Evolutionary conservation across 1,140 invertebrate genomes (phyloP).

Genomic region (Scaptomyza graminum): DNA sequence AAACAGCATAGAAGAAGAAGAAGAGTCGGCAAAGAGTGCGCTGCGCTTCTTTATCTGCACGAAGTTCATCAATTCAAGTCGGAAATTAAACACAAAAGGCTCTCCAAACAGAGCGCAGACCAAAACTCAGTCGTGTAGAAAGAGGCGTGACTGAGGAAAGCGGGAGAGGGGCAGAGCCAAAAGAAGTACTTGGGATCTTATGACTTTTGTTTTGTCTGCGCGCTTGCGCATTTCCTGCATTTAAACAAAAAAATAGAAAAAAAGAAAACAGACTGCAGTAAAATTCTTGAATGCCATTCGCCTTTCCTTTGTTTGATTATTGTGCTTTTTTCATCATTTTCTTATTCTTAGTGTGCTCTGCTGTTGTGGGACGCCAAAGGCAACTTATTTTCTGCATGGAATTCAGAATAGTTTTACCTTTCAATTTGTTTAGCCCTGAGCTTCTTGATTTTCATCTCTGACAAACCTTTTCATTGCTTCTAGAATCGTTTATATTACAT

Average conservation of each 20-base stretch:
- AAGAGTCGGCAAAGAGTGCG: constrained; percentile 9
- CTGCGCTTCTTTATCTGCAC: constrained; percentile 58
- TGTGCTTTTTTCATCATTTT: constrained; percentile 24
- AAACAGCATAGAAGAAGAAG: constrained; percentile 37
- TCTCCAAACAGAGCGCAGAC: constrained; percentile 38
- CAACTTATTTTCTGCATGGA: constrained; percentile 15
- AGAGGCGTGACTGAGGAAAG: constrained; percentile 51
- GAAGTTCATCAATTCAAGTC: constrained; percentile 76
- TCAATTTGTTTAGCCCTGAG: constrained; percentile 64
- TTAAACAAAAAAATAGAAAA: constrained; percentile 15
- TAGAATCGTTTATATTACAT: constrained; percentile 7
- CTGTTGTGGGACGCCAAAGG: constrained; percentile 29
- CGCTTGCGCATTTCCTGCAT: constrained; percentile 63
- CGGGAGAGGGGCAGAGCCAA: not conserved
- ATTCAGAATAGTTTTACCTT: constrained; percentile 66
- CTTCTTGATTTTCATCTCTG: constrained; percentile 37
- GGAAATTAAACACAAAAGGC: constrained; percentile 68
- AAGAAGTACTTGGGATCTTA: constrained; percentile 44
- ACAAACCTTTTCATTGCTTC: not conserved
- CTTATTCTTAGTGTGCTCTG: constrained; percentile 15
- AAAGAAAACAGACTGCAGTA: constrained; percentile 12
- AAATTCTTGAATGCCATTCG: constrained; percentile 41
- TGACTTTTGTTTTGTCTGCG: constrained; percentile 50
- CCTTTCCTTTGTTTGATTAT: constrained; percentile 46
- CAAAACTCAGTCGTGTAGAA: constrained; percentile 74